Base-by-base conservation (phyloP, 2,888 invertebrate genomes). In the Ichneumon xanthorius region DNA sequence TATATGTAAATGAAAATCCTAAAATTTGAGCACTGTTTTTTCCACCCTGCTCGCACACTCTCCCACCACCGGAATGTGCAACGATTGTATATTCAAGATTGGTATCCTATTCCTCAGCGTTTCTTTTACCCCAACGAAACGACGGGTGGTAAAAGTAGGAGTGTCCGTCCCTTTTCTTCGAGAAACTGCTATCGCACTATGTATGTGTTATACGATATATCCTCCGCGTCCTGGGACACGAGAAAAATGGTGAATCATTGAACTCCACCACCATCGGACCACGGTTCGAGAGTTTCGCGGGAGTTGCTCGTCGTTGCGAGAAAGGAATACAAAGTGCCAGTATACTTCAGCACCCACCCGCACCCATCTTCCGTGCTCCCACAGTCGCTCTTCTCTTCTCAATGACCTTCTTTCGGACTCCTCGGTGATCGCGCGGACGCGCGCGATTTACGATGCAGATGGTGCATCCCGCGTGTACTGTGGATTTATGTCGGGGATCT, bases 381-480 rank as follows among this genome's bases (percentile, higher is more conserved):
- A 71, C 81, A 48, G 75, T 82, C 71, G 73, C 78, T 58, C 72
- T 58, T 79, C 79, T 82, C 71, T 65, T 79, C 79, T 30, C 72
- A 71, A 82, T 85, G 82, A 82, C 85, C 82, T 79, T 79, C 82
- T 82, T 80, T 76, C 82, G 81, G 78, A 81, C 84, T 78, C 45
- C 45, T 68, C 63, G 61, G 26, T 37, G 75, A 53, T 58, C 63
- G 63, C 70, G 65, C 68, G 67, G 40, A 67, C 73, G 65, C 67
- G 63, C 55, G 68, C 82, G 85, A 85, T 85, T 85, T 85, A 85
- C 85, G 85, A 85, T 85, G 82, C 85, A 85, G 79, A 82, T 82
- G 82, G 79, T 75, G 82, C 77, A 77, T 65, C 80, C 68, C 40
- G 53, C 75, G 82, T 68, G 70, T 75, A 76, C 81, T 58, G 65